Base-by-base conservation (phyloP, 2,113 vertebrate species). In the Odontesthes bonariensis region DNA sequence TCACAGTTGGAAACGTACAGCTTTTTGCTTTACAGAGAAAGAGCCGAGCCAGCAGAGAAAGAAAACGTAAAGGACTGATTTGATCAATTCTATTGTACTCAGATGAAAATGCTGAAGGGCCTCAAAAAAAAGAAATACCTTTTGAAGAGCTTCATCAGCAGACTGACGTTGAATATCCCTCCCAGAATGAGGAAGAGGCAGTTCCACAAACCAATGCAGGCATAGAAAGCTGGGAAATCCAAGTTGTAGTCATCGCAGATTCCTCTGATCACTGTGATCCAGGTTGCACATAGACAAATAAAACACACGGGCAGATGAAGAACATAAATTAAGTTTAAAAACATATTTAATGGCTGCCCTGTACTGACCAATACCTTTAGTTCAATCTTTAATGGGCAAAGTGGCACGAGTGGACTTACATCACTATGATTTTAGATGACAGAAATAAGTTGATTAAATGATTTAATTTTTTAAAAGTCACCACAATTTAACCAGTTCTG, bases 131-230 rank as follows among this genome's bases (percentile, higher is more conserved):
- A 62, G 13, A n/a, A 35, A 19, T 22, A 99, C 98, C 98, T 97
- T 94, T 98, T 99, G 76, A 99, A 99, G 87, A 99, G 96, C 88
- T 96, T 97, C 95, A 99, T 98, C 66, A 99, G 86, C 75, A 98
- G 95, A 84, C 97, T 99, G 90, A 97, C 92, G 62, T 99, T 99
- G 89, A 98, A 97, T 82, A 99, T 87, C 8, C 97, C 96, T 31
- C 97, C 98, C 33, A 99, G 91, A 12, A 96, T 92, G 12, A 99
- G 97, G 88, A 99, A 99, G 77, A 98, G 94, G 81, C 97, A 97
- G 90, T 98, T 99, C 98, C 98, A 99, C 85, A 99, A 92, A 17
- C 98, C 98, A 2, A 96, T 98, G 94, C 97, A 99, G 6, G 98
- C 98, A 7, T 99, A 99, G 92, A 99, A 99, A 46, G 97, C 96